Evolutionary conservation across 1,140 invertebrate genomes (phyloP), one percentile per base, ranked within the genome.

Genomic region (Drosophila paulistorum): DNA sequence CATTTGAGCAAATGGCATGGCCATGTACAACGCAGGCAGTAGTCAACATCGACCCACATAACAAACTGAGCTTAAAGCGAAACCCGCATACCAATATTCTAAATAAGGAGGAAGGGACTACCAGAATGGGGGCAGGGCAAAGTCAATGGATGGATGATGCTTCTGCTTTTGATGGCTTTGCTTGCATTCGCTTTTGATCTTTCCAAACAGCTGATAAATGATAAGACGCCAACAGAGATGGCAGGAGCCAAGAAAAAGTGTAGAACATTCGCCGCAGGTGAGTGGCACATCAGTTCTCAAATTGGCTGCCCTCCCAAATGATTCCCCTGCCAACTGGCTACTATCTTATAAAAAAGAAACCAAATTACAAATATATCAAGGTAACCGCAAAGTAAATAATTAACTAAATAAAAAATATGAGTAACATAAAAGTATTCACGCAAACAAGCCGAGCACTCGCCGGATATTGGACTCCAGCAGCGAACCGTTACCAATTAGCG

Each of bases 1-100:
- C 83, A 86, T 87, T 86, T 87, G 62, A 86, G 45, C 83, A 86
- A 87, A 86, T 83, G 83, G 83, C 83, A 87, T 77, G 82, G 59
- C 82, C 45, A 51, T 51, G 6, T 17, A 51, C 30, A 30, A 30
- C 30, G 5, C 30, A 23, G 45, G 45, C 45, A 51, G 17, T 23
- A 82, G 79, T 68, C 45, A 57, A 48, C 67, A 65, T 62, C 68
- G 77, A 66, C 75, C 78, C 82, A 85, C 79, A 86, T 79, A 79
- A 65, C 82, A 76, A 74, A 82, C 71, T 77, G 62, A 74, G 65
- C 82, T 86, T 82, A 68, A 74, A 86, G 75, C 68, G 39, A 51
- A 67, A 13, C 60, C 60, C 60, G 41, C 60, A 62, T 45, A 62
- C 59, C 48, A 45, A 63, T 59, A 60, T 76, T 67, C 58, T 7